These are phyloP conservation scores for Drosophila rufa DNA, from an alignment of 1,140 invertebrate genomes.

Conservation along the genomic window DNA sequence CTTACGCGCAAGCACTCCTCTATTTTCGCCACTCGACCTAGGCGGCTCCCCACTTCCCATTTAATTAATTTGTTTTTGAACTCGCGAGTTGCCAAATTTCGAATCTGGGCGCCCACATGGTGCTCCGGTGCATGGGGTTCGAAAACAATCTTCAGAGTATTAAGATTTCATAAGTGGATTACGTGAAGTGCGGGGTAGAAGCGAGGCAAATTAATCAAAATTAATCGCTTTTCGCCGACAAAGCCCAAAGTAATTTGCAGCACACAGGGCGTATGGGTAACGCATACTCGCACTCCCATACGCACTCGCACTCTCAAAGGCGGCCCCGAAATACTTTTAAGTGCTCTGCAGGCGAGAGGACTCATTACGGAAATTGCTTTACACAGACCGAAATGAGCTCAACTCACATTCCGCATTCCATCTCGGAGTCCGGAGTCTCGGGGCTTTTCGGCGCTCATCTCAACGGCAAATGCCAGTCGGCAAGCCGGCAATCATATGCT, in stretches of 20 bases:
- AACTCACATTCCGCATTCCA: constrained; percentile 34
- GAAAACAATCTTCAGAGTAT: constrained; percentile 54
- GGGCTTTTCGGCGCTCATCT: constrained; percentile 8
- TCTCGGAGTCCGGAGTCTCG: constrained; percentile 17
- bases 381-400: constrained; percentile 57
- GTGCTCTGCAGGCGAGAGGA: constrained; percentile 60
- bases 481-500: constrained; percentile 63
- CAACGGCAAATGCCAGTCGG: neutral
- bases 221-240: constrained; percentile 71
- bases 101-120: constrained; percentile 41
- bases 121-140: constrained; percentile 12
- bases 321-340: constrained; percentile 71
- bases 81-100: neutral
- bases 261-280: constrained; percentile 74
- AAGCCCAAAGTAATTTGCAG: constrained; percentile 71
- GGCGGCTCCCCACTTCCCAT: neutral
- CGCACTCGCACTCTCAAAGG: constrained; percentile 2
- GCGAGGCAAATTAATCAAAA: constrained; percentile 72
- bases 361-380: constrained; percentile 82
- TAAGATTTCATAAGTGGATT: constrained; percentile 58
- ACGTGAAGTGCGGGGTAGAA: constrained; percentile 16
- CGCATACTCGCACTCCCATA: constrained; percentile 33
- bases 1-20: constrained; percentile 41
- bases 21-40: neutral
- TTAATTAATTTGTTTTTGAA: constrained; percentile 45